These are phyloP conservation scores for Phycodurus eques DNA, from an alignment of 2,113 vertebrate species.

Conservation along the genomic window DNA sequence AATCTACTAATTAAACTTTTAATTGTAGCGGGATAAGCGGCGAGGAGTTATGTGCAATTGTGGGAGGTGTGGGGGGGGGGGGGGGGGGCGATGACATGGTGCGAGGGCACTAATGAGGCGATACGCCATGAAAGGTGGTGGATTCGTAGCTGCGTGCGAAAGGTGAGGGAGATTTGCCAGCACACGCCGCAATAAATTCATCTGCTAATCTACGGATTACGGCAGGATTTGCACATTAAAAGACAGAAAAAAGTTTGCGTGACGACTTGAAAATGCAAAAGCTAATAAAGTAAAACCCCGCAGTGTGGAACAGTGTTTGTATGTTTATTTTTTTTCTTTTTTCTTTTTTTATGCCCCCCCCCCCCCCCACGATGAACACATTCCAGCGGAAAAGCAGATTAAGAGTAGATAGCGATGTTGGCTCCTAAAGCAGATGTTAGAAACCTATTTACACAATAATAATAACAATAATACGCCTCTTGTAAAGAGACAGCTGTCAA, in stretches of 20 bases:
- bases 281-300: constrained; percentile 66
- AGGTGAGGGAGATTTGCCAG: constrained; percentile 66
- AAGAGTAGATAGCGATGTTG: constrained; percentile 63
- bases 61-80: too few species aligned
- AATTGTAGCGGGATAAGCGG: constrained; percentile 75
- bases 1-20: constrained; percentile 81
- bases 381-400: constrained; percentile 66
- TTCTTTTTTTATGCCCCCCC: constrained; percentile 2
- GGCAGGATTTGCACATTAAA: constrained; percentile 52
- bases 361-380: constrained; percentile 53
- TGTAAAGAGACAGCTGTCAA: constrained; percentile 62
- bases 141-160: constrained; percentile 61
- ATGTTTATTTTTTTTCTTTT: constrained; percentile 14
- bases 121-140: constrained; percentile 59
- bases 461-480: constrained; percentile 62
- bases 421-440: constrained; percentile 68
- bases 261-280: constrained; percentile 64
- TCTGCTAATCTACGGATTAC: constrained; percentile 72
- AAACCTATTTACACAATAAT: constrained; percentile 68
- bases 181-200: constrained; percentile 61
- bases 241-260: constrained; percentile 43
- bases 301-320: constrained; percentile 24
- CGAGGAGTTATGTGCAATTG: constrained; percentile 38
- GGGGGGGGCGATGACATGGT: too few species aligned
- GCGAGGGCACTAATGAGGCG: constrained; percentile 64